Base-by-base conservation (phyloP, 1,140 invertebrate genomes). In the Matsumurasca onukii region DNA sequence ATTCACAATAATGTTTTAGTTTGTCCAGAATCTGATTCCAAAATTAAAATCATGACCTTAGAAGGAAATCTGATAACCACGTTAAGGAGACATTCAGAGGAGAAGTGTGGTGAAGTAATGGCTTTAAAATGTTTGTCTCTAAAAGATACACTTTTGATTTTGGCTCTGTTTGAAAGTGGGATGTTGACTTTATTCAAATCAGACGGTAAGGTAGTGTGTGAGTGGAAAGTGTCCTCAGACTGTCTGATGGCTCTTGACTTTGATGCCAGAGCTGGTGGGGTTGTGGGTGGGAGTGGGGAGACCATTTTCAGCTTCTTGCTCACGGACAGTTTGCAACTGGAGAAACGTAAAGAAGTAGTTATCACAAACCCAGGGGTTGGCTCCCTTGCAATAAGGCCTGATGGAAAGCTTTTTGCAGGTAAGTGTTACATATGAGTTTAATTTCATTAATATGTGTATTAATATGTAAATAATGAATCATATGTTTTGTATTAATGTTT, bases 361-460 rank as follows among this genome's bases (percentile, higher is more conserved):
- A 82, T 91, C 13, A 90, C 86, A 73, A 91, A 91, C 78, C 78
- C 86, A 3, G 92, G 92, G 49, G 87, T 88, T 30, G 88, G 87
- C 75, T 83, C 83, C 71, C 79, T 92, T n/a, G 82, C 82, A 69
- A 85, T 91, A 57, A 82, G 91, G 66, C 74, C 79, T 0, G 91
- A 94, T 80, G 82, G 86, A 13, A 92, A 89, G 78, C 86, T 94
- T 3, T 87, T 94, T 75, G 86, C 86, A n/a, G n/a, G n/a, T n/a
- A n/a, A n/a, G n/a, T n/a, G n/a, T n/a, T n/a, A n/a, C n/a, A n/a
- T n/a, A n/a, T n/a, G n/a, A n/a, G n/a, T n/a, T n/a, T n/a, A n/a
- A n/a, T n/a, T n/a, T n/a, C n/a, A n/a, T n/a, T n/a, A n/a, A n/a
- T n/a, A n/a, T n/a, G n/a, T n/a, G n/a, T n/a, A n/a, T n/a, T n/a